phyloP scores from a whole-genome alignment of 2,888 invertebrate genomes.

The Amiota minor region DNA sequence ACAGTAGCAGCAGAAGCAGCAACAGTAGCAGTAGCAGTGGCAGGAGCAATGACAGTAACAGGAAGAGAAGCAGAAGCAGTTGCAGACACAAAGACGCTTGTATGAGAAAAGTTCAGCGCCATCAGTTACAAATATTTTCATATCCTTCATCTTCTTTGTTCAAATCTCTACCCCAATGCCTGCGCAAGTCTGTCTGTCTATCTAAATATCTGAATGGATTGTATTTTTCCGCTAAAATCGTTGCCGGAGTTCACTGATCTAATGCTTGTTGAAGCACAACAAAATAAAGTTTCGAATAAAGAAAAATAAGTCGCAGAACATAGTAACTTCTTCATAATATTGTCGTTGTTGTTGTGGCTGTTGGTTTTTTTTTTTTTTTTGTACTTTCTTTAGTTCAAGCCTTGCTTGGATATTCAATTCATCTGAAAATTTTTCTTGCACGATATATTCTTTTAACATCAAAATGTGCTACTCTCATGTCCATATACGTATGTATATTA shows the following conservation, averaged over 20 bases:
- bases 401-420: no score
- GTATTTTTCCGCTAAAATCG: background rate
- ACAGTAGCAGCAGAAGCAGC: no score
- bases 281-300: constrained; percentile 15
- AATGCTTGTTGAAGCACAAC: constrained; percentile 9
- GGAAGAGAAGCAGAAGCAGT: background rate
- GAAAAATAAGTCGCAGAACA: constrained; percentile 14
- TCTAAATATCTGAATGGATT: background rate
- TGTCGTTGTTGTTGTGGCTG: constrained; percentile 1
- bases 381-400: background rate
- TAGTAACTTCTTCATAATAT: background rate
- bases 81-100: constrained; percentile 24
- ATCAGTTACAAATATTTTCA: background rate
- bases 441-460: no score
- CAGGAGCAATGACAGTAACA: background rate
- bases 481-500: background rate
- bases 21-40: background rate
- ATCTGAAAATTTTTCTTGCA: no score
- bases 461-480: no score
- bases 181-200: background rate
- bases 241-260: constrained; percentile 26
- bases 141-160: background rate
- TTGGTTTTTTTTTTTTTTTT: background rate
- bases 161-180: background rate
- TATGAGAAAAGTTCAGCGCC: constrained; percentile 27